Evolutionary conservation across 2,113 vertebrate species (phyloP).

Genomic region (Cyanoderma ruficeps): DNA sequence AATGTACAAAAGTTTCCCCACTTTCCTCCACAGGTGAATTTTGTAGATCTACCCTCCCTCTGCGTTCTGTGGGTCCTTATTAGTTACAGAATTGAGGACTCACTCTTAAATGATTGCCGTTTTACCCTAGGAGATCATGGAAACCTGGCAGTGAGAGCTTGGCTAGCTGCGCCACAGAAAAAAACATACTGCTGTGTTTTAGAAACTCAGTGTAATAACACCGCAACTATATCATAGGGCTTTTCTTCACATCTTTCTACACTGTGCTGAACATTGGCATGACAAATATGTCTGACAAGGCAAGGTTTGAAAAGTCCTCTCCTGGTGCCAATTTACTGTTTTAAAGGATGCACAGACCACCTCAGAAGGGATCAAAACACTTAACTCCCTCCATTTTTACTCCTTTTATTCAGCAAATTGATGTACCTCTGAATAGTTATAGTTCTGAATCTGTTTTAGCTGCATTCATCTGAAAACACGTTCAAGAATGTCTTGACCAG

Average conservation of each 20-base stretch:
- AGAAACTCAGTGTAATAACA: neutral
- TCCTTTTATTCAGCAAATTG: neutral
- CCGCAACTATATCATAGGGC: neutral
- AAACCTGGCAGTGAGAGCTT: slow-evolving; percentile 38
- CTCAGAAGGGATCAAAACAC: neutral
- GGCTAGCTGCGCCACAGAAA: neutral
- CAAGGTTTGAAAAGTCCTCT: neutral
- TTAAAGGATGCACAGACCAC: neutral
- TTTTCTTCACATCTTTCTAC: neutral
- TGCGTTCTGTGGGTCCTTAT: neutral
- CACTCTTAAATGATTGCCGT: neutral
- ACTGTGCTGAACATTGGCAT: neutral
- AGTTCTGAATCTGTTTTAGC: neutral
- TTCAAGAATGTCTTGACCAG: neutral
- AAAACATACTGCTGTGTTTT: neutral
- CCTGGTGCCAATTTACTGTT: neutral
- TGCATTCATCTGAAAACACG: neutral
- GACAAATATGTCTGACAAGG: neutral
- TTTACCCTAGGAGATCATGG: slow-evolving; percentile 21
- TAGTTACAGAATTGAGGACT: neutral
- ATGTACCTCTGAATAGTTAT: neutral
- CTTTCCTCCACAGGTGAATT: slow-evolving; percentile 37
- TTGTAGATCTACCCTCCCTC: slow-evolving; percentile 37
- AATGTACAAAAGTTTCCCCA: neutral
- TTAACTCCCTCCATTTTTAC: neutral